phyloP scores from a whole-genome alignment of 2,113 vertebrate genomes.

The Pangasianodon gigas region DNA sequence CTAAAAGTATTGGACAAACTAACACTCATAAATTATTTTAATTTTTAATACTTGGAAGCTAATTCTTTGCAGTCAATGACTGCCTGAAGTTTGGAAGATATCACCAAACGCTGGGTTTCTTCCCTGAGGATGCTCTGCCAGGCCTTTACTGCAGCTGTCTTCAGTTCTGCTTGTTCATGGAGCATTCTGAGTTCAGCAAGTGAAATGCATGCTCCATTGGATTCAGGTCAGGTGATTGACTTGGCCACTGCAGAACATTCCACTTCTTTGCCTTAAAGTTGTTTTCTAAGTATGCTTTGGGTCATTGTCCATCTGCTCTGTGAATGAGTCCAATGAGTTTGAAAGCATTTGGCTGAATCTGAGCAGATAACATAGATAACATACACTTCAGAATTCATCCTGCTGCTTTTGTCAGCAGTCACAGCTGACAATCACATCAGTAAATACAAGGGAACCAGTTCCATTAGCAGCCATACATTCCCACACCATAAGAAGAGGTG shows the following conservation, averaged over 20 bases:
- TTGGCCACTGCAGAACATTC: background rate
- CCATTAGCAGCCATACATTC: too few species aligned
- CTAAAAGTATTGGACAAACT: background rate
- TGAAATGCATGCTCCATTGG: background rate
- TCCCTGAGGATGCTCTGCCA: background rate
- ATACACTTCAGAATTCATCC: too few species aligned
- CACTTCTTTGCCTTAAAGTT: background rate
- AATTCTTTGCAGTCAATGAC: too few species aligned
- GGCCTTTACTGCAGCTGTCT: background rate
- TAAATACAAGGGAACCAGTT: too few species aligned
- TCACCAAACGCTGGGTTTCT: background rate
- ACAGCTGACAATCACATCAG: too few species aligned
- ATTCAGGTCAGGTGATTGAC: background rate
- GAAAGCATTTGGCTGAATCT: background rate
- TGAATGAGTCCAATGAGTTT: background rate
- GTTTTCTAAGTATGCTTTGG: background rate
- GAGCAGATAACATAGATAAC: too few species aligned
- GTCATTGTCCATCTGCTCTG: background rate
- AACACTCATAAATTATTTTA: background rate
- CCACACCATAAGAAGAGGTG: background rate
- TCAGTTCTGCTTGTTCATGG: background rate
- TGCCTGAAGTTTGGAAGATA: too few species aligned
- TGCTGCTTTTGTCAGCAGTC: too few species aligned
- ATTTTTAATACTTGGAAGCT: background rate
- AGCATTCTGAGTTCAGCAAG: background rate